Conservation (phyloP, 2,113 vertebrate genomes). For the Myiozetetes cayanensis region DNA sequence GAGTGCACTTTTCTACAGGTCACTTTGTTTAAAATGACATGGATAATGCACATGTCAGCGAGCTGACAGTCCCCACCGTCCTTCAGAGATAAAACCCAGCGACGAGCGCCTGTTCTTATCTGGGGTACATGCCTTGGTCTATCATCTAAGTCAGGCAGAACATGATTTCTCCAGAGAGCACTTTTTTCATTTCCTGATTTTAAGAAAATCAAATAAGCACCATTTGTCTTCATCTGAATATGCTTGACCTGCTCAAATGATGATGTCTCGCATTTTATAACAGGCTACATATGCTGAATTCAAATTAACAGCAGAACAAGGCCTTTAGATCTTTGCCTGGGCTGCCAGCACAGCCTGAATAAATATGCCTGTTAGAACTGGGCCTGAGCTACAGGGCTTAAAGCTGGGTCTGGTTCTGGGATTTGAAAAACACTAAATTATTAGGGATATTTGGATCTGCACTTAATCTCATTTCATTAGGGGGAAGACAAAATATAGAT, state of each 20-base stretch:
- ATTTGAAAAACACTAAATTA: neutral
- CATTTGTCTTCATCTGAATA: constrained; percentile 96
- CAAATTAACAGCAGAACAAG: constrained; percentile 80
- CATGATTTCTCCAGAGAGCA: constrained; percentile 93
- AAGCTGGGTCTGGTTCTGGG: neutral
- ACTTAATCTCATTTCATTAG: neutral
- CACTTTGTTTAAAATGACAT: constrained; percentile 92
- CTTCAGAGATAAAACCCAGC: constrained; percentile 82
- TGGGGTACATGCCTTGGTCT: constrained; percentile 81
- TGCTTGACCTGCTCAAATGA: constrained; percentile 93
- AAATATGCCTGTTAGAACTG: neutral
- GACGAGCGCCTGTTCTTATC: constrained; percentile 88
- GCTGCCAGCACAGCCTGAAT: constrained; percentile 46
- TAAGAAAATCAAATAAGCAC: constrained; percentile 96
- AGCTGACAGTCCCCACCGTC: constrained; percentile 83
- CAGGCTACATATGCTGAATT: constrained; percentile 83
- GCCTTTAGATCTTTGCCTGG: constrained; percentile 65
- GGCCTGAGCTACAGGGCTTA: constrained; percentile 10
- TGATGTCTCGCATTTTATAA: constrained; percentile 82
- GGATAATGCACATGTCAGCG: constrained; percentile 85
- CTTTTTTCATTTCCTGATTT: constrained; percentile 97
- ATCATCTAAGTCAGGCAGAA: constrained; percentile 88
- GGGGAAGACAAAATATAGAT: neutral
- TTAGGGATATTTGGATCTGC: neutral
- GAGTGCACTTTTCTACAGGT: constrained; percentile 83